Conservation (phyloP, 1,140 invertebrate species). For the Thalassaphorura encarpata region DNA sequence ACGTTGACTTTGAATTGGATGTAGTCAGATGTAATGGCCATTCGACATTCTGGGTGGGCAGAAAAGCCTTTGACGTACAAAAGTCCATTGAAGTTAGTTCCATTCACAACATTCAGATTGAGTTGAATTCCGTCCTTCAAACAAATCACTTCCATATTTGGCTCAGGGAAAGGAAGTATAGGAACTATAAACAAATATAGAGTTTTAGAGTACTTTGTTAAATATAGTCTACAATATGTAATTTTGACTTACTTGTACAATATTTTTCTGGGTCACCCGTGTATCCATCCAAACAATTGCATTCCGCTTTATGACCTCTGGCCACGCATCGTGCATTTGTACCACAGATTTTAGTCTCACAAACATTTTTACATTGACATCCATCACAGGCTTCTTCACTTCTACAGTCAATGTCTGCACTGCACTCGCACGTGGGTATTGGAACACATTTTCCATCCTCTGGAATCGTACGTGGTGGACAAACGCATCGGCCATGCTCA, state of each 20-base stretch:
- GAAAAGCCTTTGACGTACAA: conserved; percentile 89
- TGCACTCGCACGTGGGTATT: conserved; percentile 51
- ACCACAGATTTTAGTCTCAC: not conserved
- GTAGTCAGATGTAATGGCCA: conserved; percentile 59
- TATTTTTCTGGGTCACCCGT: conserved; percentile 55
- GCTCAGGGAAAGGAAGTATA: conserved; percentile 70
- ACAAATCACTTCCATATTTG: conserved; percentile 71
- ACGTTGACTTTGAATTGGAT: conserved; percentile 86
- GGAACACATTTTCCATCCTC: conserved; percentile 39
- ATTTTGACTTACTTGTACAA: conserved; percentile 50
- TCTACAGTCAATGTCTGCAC: conserved; percentile 21
- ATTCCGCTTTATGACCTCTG: conserved; percentile 61
- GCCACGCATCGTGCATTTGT: conserved; percentile 42
- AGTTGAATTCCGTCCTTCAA: conserved; percentile 84
- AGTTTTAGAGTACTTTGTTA: conserved; percentile 34
- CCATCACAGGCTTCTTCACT: conserved; percentile 59
- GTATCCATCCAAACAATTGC: conserved; percentile 60
- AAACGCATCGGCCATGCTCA: conserved; percentile 59
- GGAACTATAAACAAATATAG: conserved; percentile 35
- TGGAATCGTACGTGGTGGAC: conserved; percentile 59
- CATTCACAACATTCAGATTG: conserved; percentile 54
- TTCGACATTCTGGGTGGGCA: conserved; percentile 78
- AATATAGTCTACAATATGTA: conserved; percentile 40
- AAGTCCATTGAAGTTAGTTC: conserved; percentile 72
- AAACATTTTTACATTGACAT: conserved; percentile 57